phyloP scores from a whole-genome alignment of 2,113 vertebrate species.

The Dipodomys ordii region DNA sequence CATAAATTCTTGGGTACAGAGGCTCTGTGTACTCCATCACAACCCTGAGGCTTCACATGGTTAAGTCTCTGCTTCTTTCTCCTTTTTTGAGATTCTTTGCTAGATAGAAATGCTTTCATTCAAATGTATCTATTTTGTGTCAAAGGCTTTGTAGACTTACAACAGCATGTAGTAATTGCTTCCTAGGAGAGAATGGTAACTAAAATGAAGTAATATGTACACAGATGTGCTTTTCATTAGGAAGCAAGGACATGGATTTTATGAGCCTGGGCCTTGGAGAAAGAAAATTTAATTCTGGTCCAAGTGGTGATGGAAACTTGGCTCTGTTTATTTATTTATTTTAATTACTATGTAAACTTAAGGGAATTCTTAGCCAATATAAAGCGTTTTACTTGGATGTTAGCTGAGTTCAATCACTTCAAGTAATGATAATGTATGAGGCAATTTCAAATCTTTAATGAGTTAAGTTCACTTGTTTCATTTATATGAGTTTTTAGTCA shows the following conservation, averaged over 20 bases:
- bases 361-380: neutral
- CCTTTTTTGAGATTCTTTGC: fast-evolving
- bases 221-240: neutral
- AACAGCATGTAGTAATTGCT: neutral
- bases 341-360: neutral
- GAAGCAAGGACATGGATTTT: neutral
- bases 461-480: neutral
- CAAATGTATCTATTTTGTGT: neutral
- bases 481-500: neutral
- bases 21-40: neutral
- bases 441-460: neutral
- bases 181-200: neutral
- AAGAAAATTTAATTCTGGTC: neutral
- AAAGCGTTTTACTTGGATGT: neutral
- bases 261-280: neutral
- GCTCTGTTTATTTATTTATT: neutral
- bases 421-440: neutral
- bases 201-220: neutral
- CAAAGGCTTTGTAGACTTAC: neutral
- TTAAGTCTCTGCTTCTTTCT: neutral
- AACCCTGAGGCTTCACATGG: neutral
- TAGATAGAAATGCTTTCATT: neutral
- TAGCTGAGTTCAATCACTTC: neutral
- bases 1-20: neutral
- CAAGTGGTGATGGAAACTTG: neutral